Conservation (phyloP, 1,140 invertebrate species). For the Macrocentrus cingulum region DNA sequence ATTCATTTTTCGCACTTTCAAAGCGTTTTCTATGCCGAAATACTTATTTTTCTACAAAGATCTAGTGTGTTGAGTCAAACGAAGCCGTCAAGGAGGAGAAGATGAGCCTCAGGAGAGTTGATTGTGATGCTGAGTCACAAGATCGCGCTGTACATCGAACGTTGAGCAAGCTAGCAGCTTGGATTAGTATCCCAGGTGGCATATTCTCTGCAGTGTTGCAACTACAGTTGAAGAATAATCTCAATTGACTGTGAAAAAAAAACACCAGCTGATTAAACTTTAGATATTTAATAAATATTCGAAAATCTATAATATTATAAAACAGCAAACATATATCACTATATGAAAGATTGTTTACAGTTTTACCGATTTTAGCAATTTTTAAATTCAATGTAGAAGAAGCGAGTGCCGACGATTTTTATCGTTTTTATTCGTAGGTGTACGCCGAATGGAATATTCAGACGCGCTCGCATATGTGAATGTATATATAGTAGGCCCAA, state of each 20-base stretch:
- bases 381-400: no score
- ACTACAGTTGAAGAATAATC: neutral
- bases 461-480: no score
- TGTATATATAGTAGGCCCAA: slow-evolving; percentile 19
- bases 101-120: slow-evolving; percentile 45
- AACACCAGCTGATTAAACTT: no score
- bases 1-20: no score
- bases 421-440: slow-evolving; percentile 32
- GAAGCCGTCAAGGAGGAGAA: slow-evolving; percentile 33
- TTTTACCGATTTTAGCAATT: no score
- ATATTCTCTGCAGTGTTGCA: slow-evolving; percentile 5
- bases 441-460: slow-evolving; percentile 46
- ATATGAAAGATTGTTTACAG: no score
- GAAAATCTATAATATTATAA: no score
- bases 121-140: slow-evolving; percentile 49
- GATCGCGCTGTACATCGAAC: slow-evolving; percentile 32
- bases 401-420: no score
- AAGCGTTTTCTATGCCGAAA: no score
- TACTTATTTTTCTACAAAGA: no score
- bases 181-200: slow-evolving; percentile 37
- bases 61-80: neutral
- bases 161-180: slow-evolving; percentile 29
- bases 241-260: no score
- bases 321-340: no score
- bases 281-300: neutral